These are phyloP conservation scores for Indicator indicator DNA, from an alignment of 2,113 vertebrate species.

Conservation along the genomic window DNA sequence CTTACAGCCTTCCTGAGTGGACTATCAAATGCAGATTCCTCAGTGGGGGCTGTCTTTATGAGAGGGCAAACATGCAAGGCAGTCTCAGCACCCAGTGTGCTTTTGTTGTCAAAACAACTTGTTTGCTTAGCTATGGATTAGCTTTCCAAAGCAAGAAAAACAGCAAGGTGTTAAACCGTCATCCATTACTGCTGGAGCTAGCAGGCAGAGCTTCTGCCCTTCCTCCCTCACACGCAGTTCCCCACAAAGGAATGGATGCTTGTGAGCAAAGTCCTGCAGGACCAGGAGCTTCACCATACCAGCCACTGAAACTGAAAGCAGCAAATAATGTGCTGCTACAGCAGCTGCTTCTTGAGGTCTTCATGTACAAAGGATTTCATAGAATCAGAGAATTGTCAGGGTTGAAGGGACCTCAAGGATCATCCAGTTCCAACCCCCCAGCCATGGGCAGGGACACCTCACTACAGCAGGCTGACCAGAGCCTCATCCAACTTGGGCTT, in stretches of 20 bases:
- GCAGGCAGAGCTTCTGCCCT: background rate
- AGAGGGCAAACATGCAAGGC: background rate
- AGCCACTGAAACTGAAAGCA: background rate
- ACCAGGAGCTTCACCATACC: background rate
- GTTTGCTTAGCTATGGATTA: conserved; percentile 11
- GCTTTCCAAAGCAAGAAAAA: background rate
- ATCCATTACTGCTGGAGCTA: background rate
- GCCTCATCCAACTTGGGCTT: too few species aligned
- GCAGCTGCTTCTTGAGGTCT: background rate
- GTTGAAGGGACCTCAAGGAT: too few species aligned
- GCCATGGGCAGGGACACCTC: too few species aligned
- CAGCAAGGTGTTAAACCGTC: background rate
- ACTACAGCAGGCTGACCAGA: too few species aligned
- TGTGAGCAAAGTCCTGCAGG: background rate
- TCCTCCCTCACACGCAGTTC: background rate
- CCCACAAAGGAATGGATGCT: background rate
- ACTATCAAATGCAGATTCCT: background rate
- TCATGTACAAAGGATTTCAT: background rate
- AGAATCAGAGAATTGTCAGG: background rate
- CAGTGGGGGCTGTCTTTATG: background rate
- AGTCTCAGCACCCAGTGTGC: background rate
- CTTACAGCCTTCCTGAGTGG: background rate
- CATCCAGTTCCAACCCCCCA: too few species aligned
- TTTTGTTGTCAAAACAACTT: conserved; percentile 9
- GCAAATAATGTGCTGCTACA: background rate